Base-by-base conservation (phyloP, 1,140 invertebrate species). In the Centruroides sculpturatus region DNA sequence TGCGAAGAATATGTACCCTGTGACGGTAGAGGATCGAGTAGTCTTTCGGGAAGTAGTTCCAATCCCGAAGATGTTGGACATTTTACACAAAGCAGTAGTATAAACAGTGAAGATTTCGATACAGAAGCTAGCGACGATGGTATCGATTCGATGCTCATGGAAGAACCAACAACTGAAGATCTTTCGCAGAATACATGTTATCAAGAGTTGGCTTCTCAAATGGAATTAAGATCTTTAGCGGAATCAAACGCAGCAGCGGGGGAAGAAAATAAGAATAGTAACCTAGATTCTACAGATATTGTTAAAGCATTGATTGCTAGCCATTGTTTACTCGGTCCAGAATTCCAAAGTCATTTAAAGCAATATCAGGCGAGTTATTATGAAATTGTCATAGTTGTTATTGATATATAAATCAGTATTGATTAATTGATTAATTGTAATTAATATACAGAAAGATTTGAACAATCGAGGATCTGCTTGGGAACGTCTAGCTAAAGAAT, bases 271-370 rank as follows among this genome's bases (percentile, higher is more conserved):
- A 60, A 69, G 50, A 51, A 65, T 35, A 56, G 66, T 13, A 60
- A 63, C 10, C 68, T 69, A 48, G 62, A 67, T 35, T 66, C 74
- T 0, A 73, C 75, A 3, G 73, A 79, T 61, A 71, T 74, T 8
- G 70, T 77, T 3, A 71, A 76, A 67, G 75, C 76, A 12, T 65
- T 81, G 6, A 67, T 80, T 5, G 71, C 68, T 23, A 75, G 83
- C 69, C 80, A 80, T 67, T 56, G 60, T 4, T 46, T 69, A 3
- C 49, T 65, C 8, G 59, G 61, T 12, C 35, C 57, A 13, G 64
- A 67, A 35, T 65, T 60, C 23, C 55, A 55, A 49, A 59, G 54
- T 41, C 56, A 51, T 9, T 36, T 66, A 34, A 60, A 57, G 61
- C 36, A 66, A 52, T 59, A 63, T 65, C 66, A 65, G 61, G 68